Base-by-base conservation (phyloP, 2,888 invertebrate genomes). In the Tenthredo notha region DNA sequence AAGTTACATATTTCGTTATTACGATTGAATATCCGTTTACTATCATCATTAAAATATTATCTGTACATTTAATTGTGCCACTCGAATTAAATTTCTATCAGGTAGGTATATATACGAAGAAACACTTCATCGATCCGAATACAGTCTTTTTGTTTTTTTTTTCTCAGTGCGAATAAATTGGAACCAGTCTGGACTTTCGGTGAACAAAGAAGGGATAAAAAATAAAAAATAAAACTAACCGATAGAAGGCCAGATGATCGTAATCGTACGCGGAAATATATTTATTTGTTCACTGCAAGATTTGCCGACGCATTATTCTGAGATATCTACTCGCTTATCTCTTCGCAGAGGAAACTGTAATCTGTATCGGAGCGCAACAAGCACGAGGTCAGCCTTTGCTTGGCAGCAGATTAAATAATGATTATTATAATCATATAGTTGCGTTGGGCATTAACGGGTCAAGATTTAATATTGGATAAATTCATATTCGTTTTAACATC, bases 241-340 rank as follows among this genome's bases (percentile, higher is more conserved):
- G 40, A 40, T 74, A 43, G 54, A 77, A 77, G 77, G 77, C 29
- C 54, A 54, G 50, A 50, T 25, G 29, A 77, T 77, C 72, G 72
- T 43, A 43, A 74, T 74, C 72, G 72, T 74, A 43, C 40, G 40
- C 37, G 43, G 72, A 43, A 74, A 40, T 74, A 40, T 74, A 25
- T 74, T 74, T 43, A 43, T 74, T 43, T 74, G 72, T 74, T 43
- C 43, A 21, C 21, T 4, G 43, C 0, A n/a, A 74, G 43, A 74
- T 74, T 74, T 43, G 72, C 72, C 43, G 72, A 74, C 72, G 43
- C 72, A 74, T 43, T 74, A n/a, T 74, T 74, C 72, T 9, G n/a
- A 18, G 72, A 47, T 74, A 43, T 74, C 43, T 10, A 74, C n/a
- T 29, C 29, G 67, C 67, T 67, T 67, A 67, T 67, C 67, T 67